Percentiles rank a stretch among this genome's conserved stretches.
These are phyloP conservation scores for Parochlus steinenii DNA, from an alignment of 2,888 invertebrate species.

Conservation along the genomic window DNA sequence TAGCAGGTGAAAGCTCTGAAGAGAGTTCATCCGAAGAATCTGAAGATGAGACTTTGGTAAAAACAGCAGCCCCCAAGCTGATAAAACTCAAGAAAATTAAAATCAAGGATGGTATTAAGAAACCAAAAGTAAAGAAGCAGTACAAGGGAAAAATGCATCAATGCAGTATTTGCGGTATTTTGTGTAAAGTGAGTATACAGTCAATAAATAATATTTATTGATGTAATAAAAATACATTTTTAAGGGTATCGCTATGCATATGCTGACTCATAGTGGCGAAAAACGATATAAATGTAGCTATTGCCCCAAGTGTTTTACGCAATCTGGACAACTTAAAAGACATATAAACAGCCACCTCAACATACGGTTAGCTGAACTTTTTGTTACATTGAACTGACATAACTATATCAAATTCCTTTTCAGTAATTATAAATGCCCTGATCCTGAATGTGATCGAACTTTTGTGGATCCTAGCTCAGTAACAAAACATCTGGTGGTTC, in stretches of 20 bases:
- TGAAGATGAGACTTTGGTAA: too few relatives aligned
- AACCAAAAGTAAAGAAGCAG: neutral
- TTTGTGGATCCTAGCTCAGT: conserved; percentile 7
- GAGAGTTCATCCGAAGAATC: neutral
- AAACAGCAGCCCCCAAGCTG: neutral
- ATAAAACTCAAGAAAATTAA: neutral
- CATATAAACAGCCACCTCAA: neutral
- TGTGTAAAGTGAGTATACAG: too few relatives aligned
- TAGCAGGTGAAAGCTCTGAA: neutral
- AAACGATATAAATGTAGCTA: neutral
- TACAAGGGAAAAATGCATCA: conserved; percentile 3
- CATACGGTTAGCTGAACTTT: conserved; percentile 5
- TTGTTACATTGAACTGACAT: too few relatives aligned
- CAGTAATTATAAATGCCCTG: conserved; percentile 5
- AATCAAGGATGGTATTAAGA: neutral
- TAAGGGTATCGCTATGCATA: conserved; percentile 7
- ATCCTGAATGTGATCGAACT: conserved; percentile 3
- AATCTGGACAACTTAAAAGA: neutral
- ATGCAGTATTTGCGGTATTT: conserved; percentile 7
- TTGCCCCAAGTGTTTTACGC: conserved; percentile 3
- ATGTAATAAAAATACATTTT: too few relatives aligned
- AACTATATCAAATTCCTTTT: conserved; percentile 1
- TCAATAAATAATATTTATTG: too few relatives aligned
- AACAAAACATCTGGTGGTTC: conserved; percentile 5
- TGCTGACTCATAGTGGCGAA: conserved; percentile 1